Conservation (phyloP, 2,797 vertebrate species). For the Phataginus tricuspis region DNA sequence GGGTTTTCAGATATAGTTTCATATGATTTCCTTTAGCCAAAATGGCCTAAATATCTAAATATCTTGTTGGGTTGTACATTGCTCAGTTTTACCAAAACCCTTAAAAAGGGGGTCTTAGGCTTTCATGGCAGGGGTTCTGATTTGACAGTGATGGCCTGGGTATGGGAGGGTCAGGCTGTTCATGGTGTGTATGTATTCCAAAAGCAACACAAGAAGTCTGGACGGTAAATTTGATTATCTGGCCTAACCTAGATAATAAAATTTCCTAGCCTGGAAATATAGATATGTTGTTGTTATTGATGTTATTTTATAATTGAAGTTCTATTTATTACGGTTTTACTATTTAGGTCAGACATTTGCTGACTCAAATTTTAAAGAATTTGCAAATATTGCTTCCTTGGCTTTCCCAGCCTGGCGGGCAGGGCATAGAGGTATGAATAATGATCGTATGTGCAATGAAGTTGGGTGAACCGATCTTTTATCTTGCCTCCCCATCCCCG, state of each 20-base stretch:
- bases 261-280: neutral
- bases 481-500: neutral
- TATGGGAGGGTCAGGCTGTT: neutral
- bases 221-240: neutral
- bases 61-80: neutral
- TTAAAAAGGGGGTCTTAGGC: neutral
- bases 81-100: neutral
- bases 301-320: neutral
- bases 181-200: neutral
- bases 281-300: neutral
- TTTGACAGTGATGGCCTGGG: neutral
- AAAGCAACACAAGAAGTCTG: neutral
- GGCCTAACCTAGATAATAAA: neutral
- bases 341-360: conserved; percentile 7
- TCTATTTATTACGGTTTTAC: conserved; percentile 17
- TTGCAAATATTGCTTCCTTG: neutral
- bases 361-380: conserved; percentile 49
- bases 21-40: neutral
- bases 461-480: neutral
- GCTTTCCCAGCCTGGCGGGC: neutral
- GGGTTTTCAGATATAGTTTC: neutral
- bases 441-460: neutral
- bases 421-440: neutral
- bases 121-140: neutral
- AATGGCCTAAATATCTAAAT: neutral